These are phyloP conservation scores for Pygoscelis adeliae DNA, from an alignment of 2,113 vertebrate species.

Conservation along the genomic window DNA sequence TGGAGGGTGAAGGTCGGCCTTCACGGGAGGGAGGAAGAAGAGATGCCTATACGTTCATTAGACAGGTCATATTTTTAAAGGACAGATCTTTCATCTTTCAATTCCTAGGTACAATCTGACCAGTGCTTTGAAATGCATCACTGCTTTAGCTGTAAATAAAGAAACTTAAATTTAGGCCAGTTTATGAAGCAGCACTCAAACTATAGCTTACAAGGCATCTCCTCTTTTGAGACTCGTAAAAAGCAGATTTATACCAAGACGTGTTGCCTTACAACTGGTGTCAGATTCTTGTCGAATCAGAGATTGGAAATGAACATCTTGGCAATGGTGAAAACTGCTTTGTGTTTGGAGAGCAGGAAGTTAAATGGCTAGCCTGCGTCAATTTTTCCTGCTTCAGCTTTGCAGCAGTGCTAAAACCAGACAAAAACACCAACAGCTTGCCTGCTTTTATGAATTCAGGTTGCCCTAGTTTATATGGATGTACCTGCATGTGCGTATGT, in stretches of 20 bases:
- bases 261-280: background rate
- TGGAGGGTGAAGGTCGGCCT: background rate
- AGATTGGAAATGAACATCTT: background rate
- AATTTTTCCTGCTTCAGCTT: background rate
- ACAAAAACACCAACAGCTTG: background rate
- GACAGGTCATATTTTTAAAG: background rate
- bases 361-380: background rate
- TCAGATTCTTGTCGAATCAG: background rate
- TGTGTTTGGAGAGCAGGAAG: background rate
- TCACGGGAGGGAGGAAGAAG: background rate
- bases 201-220: background rate
- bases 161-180: background rate
- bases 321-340: background rate
- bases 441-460: background rate
- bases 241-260: background rate
- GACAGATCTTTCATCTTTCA: background rate
- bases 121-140: background rate
- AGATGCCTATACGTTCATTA: background rate
- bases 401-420: background rate
- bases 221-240: background rate
- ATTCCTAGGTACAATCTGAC: background rate
- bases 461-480: background rate
- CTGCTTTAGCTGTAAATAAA: background rate
- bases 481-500: accelerated
- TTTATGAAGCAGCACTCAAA: background rate